A percentile compares a stretch with the other conserved stretches of the same genome.
These are phyloP conservation scores for Pseudoips prasinana DNA, from an alignment of 2,888 invertebrate species.

Conservation along the genomic window DNA sequence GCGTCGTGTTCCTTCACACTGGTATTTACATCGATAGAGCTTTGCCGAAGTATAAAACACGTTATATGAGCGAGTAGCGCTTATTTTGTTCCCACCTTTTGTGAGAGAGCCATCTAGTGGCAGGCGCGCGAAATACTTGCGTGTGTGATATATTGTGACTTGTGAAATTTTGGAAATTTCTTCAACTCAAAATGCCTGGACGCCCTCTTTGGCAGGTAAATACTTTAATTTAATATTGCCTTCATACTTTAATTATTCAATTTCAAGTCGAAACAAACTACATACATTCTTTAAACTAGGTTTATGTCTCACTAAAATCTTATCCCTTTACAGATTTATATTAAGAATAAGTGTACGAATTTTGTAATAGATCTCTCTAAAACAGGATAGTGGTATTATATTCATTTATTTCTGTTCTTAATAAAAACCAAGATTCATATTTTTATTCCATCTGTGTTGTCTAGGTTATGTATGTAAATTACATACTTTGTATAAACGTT, in stretches of 20 bases:
- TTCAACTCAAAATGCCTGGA: slow-evolving; percentile 84
- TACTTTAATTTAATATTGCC: slow-evolving; percentile 1
- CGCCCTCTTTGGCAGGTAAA: slow-evolving; percentile 89
- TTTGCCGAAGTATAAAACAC: slow-evolving; percentile 77
- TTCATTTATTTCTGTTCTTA: no score
- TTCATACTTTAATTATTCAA: neutral
- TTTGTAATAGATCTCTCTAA: no score
- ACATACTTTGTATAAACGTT: no score
- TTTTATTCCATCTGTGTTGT: no score
- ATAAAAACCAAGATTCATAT: no score
- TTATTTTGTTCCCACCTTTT: slow-evolving; percentile 77
- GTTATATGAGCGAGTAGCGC: slow-evolving; percentile 71
- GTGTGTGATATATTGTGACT: slow-evolving; percentile 50
- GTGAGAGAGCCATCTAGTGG: slow-evolving; percentile 79
- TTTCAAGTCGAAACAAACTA: neutral
- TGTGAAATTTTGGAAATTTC: slow-evolving; percentile 51
- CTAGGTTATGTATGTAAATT: no score
- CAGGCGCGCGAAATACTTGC: slow-evolving; percentile 52
- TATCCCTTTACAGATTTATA: no score
- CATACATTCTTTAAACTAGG: neutral
- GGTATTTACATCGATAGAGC: slow-evolving; percentile 65
- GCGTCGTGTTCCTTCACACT: slow-evolving; percentile 72
- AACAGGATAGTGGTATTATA: no score
- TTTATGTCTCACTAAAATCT: no score
- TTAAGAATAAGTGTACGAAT: no score